phyloP scores from a whole-genome alignment of 1,140 invertebrate species.

The Rhizoglyphus robini region DNA sequence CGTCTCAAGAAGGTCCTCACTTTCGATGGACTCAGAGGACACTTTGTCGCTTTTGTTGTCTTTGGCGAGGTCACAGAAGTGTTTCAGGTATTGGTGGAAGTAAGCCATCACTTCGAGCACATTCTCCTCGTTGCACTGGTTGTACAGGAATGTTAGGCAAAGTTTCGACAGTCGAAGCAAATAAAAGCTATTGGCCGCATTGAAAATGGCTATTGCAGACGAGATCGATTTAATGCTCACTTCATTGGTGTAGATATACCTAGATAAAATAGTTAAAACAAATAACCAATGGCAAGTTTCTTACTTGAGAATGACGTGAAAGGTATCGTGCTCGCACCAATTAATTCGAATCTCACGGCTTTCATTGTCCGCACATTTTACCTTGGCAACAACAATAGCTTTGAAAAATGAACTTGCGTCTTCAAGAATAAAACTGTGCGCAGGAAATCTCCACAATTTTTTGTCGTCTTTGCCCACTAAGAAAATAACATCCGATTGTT shows the following conservation, averaged over 20 bases:
- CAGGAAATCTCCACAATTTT: constrained; percentile 45
- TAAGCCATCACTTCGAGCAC: constrained; percentile 39
- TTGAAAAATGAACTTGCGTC: constrained; percentile 18
- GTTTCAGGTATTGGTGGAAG: constrained; percentile 10
- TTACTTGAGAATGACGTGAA: constrained; percentile 50
- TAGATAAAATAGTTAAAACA: constrained; percentile 20
- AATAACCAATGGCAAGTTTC: constrained; percentile 1
- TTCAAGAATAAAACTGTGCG: constrained; percentile 46
- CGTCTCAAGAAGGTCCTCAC: neutral
- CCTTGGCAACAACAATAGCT: too few relatives aligned
- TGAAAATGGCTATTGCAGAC: constrained; percentile 47
- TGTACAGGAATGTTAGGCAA: constrained; percentile 45
- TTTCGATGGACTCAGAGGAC: neutral
- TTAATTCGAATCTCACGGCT: constrained; percentile 10
- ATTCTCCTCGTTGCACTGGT: constrained; percentile 35
- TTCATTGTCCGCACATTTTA: neutral
- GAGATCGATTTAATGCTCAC: constrained; percentile 46
- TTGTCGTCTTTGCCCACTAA: constrained; percentile 43
- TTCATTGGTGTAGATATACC: constrained; percentile 33
- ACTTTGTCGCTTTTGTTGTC: neutral
- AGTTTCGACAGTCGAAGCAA: constrained; percentile 45
- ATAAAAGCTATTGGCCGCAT: constrained; percentile 52
- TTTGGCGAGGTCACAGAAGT: neutral
- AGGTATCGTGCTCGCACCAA: constrained; percentile 43
- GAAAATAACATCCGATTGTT: constrained; percentile 49